phyloP scores from a whole-genome alignment of 2,797 vertebrate genomes.

The Chromobotia macracanthus region DNA sequence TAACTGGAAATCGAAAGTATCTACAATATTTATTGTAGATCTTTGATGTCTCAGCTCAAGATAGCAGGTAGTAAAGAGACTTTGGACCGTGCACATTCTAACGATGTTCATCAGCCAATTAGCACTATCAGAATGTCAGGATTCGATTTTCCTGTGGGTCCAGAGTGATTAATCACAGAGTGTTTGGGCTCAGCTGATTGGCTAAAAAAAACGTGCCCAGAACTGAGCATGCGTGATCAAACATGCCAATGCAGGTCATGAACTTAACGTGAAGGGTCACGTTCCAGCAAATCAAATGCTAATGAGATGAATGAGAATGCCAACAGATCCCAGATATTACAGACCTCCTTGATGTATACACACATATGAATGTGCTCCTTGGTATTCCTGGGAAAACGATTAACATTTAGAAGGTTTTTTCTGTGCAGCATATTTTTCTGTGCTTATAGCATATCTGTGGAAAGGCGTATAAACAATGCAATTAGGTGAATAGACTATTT shows the following conservation, averaged over 20 bases:
- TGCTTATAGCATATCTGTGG: too few relatives aligned
- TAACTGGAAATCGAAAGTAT: neutral
- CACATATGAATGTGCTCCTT: neutral
- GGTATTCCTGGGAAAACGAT: neutral
- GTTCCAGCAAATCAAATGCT: neutral
- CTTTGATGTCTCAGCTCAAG: neutral
- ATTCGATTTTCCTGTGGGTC: neutral
- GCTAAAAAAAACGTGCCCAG: neutral
- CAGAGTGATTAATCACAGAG: neutral
- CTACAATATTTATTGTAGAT: neutral
- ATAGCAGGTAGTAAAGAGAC: neutral
- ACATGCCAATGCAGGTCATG: neutral
- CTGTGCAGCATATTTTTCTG: neutral
- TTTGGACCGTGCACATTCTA: neutral
- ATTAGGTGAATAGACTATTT: constrained; percentile 26
- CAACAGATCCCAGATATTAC: neutral
- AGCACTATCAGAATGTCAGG: neutral
- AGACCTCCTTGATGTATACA: neutral
- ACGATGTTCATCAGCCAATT: neutral
- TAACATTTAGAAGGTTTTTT: neutral
- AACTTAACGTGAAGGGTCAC: neutral
- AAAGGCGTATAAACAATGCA: neutral
- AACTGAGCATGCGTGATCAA: neutral
- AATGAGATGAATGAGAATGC: neutral
- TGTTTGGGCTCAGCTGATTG: neutral